Evolutionary conservation across 2,888 invertebrate species (phyloP).

Genomic region (Exephanes ischioxanthus): DNA sequence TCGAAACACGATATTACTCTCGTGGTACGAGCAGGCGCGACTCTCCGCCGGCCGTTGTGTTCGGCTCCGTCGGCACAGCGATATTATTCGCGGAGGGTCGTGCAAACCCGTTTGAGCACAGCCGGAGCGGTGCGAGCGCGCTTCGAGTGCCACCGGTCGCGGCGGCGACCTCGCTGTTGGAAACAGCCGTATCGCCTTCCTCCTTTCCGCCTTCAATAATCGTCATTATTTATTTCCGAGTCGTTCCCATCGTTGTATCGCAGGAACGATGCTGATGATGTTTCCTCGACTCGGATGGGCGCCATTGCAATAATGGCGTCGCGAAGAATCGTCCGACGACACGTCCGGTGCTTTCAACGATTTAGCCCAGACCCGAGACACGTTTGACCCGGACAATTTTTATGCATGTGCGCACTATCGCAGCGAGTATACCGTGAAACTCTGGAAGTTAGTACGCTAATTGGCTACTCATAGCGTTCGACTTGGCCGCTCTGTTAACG

Average conservation of each 20-base stretch:
- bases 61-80: conserved; percentile 22
- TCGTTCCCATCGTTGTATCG: conserved; percentile 25
- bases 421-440: conserved; percentile 46
- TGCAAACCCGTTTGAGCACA: conserved; percentile 46
- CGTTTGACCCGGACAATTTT: conserved; percentile 18
- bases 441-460: conserved; percentile 70
- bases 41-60: conserved; percentile 15
- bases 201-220: conserved; percentile 5
- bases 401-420: neutral
- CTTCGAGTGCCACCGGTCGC: conserved; percentile 11
- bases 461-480: conserved; percentile 73
- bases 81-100: conserved; percentile 50
- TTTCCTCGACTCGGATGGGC: conserved; percentile 66
- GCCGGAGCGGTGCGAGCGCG: conserved; percentile 10
- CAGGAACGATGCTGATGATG: conserved; percentile 61
- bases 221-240: neutral
- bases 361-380: conserved; percentile 17
- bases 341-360: conserved; percentile 53
- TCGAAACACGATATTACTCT: conserved; percentile 67
- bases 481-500: conserved; percentile 46
- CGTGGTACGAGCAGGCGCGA: conserved; percentile 23
- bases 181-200: conserved; percentile 5
- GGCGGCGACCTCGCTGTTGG: neutral
- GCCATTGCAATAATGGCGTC: conserved; percentile 78
- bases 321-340: conserved; percentile 70